These are phyloP conservation scores for Aptenodytes patagonicus DNA, from an alignment of 2,113 vertebrate species.

Conservation along the genomic window DNA sequence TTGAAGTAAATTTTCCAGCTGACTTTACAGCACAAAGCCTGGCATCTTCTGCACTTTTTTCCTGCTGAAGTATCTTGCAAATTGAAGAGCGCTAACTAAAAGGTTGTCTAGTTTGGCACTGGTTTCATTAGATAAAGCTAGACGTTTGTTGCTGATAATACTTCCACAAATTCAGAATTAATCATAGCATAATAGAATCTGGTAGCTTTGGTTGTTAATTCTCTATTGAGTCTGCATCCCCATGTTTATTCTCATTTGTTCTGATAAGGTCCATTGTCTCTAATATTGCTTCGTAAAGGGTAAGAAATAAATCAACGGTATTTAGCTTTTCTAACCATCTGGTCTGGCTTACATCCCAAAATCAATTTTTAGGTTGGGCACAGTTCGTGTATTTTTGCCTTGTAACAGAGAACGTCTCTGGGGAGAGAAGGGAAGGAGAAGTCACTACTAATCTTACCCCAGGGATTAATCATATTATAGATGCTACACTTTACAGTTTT, in stretches of 20 bases:
- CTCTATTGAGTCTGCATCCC: constrained; percentile 70
- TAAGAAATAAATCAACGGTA: constrained; percentile 81
- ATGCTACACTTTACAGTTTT: neutral
- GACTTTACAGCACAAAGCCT: neutral
- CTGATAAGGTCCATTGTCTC: constrained; percentile 80
- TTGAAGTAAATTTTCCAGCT: neutral
- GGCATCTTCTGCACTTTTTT: neutral
- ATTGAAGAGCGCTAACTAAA: neutral
- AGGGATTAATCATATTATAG: neutral
- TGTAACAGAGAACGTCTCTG: constrained; percentile 41
- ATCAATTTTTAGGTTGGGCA: constrained; percentile 75
- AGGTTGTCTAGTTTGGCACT: neutral
- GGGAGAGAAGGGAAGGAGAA: constrained; percentile 11
- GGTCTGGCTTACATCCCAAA: constrained; percentile 76
- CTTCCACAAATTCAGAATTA: constrained; percentile 67
- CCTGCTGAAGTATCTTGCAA: neutral
- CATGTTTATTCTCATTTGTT: constrained; percentile 79
- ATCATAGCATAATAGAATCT: constrained; percentile 72
- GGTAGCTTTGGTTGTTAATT: constrained; percentile 75
- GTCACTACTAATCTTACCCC: neutral
- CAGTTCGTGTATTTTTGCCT: constrained; percentile 68
- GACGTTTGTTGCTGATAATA: constrained; percentile 50
- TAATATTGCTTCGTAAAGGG: constrained; percentile 76
- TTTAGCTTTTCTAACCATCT: constrained; percentile 82
- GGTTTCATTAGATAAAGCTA: neutral